Conservation (phyloP, 2,113 vertebrate species). For the Cepphus grylle region DNA sequence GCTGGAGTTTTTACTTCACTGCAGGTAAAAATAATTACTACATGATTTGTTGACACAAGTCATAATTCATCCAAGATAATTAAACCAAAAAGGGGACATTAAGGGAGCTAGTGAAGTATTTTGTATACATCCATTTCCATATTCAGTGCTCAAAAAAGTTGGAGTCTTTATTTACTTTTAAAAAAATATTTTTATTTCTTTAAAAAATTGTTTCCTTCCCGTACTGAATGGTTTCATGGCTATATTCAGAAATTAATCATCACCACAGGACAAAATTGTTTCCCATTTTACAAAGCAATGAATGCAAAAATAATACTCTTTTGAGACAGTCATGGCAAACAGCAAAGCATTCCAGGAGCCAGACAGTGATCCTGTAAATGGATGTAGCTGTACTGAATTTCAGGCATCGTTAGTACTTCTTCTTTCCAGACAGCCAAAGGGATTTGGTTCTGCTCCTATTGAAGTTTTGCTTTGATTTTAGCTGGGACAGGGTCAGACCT, state of each 20-base stretch:
- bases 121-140: not conserved
- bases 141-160: not conserved
- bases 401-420: not conserved
- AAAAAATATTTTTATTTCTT: not conserved
- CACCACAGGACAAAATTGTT: not conserved
- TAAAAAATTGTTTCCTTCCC: not conserved
- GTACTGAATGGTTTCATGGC: not conserved
- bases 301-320: not conserved
- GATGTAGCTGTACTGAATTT: not conserved
- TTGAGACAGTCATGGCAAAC: not conserved
- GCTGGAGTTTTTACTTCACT: not conserved
- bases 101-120: not conserved
- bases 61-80: not conserved
- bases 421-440: not conserved
- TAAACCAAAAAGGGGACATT: not conserved
- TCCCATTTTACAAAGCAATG: not conserved
- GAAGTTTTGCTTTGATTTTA: slow-evolving; percentile 30
- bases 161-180: not conserved
- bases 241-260: not conserved
- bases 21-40: not conserved
- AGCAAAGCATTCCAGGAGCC: not conserved
- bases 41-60: not conserved
- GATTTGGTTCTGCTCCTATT: not conserved
- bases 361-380: not conserved
- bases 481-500: not conserved